Evolutionary conservation across 2,888 invertebrate genomes (phyloP).

Genomic region (Pollenia griseotomentosa): DNA sequence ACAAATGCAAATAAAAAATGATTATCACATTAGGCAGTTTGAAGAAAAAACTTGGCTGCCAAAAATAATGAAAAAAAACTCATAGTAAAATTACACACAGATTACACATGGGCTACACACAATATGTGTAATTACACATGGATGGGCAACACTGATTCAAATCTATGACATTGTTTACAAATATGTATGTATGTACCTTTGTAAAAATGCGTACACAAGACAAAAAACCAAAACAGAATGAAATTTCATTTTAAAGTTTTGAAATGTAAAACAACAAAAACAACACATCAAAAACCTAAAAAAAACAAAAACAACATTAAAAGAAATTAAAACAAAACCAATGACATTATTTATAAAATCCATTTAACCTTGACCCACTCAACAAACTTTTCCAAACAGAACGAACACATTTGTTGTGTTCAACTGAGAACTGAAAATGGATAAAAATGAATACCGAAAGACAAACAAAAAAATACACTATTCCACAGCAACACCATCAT

Average conservation of each 20-base stretch:
- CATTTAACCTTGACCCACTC: conserved; percentile 73
- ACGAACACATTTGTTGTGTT: conserved; percentile 48
- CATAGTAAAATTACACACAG: no score
- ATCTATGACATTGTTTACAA: conserved; percentile 36
- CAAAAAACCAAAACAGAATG: conserved; percentile 37
- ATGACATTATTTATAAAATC: conserved; percentile 72
- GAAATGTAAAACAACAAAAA: conserved; percentile 43
- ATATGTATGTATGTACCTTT: neutral
- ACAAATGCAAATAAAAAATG: no score
- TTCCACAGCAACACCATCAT: conserved; percentile 20
- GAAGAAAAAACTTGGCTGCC: no score
- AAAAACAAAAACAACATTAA: conserved; percentile 42
- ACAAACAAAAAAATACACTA: conserved; percentile 36
- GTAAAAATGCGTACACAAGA: conserved; percentile 43
- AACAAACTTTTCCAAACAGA: conserved; percentile 70
- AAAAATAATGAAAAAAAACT: no score
- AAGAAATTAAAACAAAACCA: conserved; percentile 70
- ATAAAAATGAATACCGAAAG: conserved; percentile 31
- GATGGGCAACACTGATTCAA: no score
- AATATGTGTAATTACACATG: no score
- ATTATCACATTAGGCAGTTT: no score
- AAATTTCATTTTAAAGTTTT: conserved; percentile 62
- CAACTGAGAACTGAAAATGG: conserved; percentile 15
- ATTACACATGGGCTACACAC: no score
- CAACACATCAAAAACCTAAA: conserved; percentile 28